Conservation (phyloP, 2,113 vertebrate species). For the Cygnus buccinator region DNA sequence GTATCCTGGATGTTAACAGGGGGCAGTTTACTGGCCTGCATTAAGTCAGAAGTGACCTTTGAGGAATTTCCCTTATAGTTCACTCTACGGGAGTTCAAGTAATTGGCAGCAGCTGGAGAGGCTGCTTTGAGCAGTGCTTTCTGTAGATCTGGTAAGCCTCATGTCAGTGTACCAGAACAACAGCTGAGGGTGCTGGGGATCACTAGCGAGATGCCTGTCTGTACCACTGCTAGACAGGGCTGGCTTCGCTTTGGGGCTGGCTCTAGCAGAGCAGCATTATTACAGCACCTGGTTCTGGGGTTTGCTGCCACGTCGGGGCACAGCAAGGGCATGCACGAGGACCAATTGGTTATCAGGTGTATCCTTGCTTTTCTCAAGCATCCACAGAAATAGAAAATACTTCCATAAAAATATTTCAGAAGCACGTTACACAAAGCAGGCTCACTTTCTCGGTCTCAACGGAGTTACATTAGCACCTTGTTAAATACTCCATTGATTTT, state of each 20-base stretch:
- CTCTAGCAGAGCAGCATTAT: neutral
- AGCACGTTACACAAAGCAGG: neutral
- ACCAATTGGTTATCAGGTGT: neutral
- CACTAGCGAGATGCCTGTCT: neutral
- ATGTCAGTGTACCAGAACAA: neutral
- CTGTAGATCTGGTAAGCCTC: neutral
- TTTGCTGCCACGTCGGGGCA: neutral
- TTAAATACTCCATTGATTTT: slow-evolving; percentile 59
- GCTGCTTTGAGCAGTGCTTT: neutral
- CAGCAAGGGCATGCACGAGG: neutral
- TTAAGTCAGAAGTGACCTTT: neutral
- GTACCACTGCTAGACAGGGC: neutral
- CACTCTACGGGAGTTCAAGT: fast-evolving
- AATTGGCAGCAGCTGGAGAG: neutral
- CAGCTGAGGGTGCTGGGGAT: neutral
- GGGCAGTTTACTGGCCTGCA: neutral
- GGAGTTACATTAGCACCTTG: slow-evolving; percentile 11
- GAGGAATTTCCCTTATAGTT: neutral
- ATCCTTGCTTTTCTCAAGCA: neutral
- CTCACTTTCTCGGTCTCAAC: neutral
- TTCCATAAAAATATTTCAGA: neutral
- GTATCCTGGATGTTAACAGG: neutral
- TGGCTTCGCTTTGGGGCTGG: neutral
- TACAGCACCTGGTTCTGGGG: neutral
- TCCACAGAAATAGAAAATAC: neutral